Base-by-base conservation (phyloP, 2,888 invertebrate genomes). In the Andrena hattorfiana region DNA sequence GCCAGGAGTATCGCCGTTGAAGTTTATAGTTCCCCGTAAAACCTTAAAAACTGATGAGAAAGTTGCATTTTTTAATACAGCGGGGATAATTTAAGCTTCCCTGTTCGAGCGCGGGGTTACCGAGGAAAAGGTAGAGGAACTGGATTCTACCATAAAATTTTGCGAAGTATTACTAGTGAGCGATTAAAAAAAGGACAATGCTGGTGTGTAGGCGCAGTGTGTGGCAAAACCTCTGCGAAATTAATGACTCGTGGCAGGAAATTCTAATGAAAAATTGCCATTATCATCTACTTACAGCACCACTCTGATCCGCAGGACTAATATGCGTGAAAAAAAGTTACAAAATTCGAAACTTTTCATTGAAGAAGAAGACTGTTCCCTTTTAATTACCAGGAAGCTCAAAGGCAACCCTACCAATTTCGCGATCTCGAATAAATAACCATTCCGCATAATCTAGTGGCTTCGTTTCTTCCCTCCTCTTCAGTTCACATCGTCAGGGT, bases 21-120 rank as follows among this genome's bases (percentile, higher is more conserved):
- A 23, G 76, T 76, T 79, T 79, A 75, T 56, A 48, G 68, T 69
- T 56, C 49, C 63, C 49, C 32, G 68, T 75, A 76, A 79, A 79
- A 56, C 56, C 48, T 63, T 75, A 56, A 75, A 54, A 75, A 79
- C 78, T 13, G 68, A 76, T 59, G 56, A 48, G 35, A 59, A 64
- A 75, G 48, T 75, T 64, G 76, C 63, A 59, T 69, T 75, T 56
- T 56, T 64, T 59, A 64, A 79, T 76, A 35, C 28, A 26, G 56
- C 32, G 7, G 20, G n/a, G 16, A 54, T 68, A 35, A 26, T 67
- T 66, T 26, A 42, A 30, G 49, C 42, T 32, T 23, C 26, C 32
- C 60, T 7, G 42, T n/a, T 30, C n/a, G 42, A 30, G 13, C 35
- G 16, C 4, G 30, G 20, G 23, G 30, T 66, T 63, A 35, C 59